These are phyloP conservation scores for Metellina segmentata DNA, from an alignment of 2,888 invertebrate genomes.

Conservation along the genomic window DNA sequence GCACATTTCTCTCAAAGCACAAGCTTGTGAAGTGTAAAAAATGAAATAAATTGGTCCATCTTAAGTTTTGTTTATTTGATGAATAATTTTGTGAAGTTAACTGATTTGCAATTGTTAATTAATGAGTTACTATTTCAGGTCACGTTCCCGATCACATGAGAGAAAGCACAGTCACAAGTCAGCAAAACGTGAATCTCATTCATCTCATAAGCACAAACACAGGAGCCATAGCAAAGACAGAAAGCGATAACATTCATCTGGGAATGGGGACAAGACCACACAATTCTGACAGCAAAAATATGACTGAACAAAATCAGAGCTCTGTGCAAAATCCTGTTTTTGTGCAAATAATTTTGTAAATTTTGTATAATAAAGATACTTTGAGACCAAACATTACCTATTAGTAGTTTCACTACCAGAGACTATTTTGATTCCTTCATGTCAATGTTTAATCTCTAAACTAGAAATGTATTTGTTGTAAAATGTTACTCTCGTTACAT, in stretches of 20 bases:
- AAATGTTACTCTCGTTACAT: too few relatives aligned
- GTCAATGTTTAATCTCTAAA: too few relatives aligned
- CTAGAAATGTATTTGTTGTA: too few relatives aligned
- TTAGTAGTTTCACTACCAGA: too few relatives aligned
- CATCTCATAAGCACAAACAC: conserved; percentile 35
- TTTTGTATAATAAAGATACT: conserved; percentile 47
- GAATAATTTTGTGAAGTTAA: too few relatives aligned
- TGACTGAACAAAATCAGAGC: background rate
- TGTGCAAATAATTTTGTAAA: conserved; percentile 22
- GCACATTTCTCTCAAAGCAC: too few relatives aligned
- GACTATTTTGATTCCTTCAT: too few relatives aligned
- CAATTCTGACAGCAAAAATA: background rate
- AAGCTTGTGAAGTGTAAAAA: too few relatives aligned
- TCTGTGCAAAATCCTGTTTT: conserved; percentile 4
- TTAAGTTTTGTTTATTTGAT: too few relatives aligned
- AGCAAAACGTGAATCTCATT: conserved; percentile 34
- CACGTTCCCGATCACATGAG: conserved; percentile 32
- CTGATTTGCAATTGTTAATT: background rate
- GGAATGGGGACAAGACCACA: background rate
- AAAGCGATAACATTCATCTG: background rate
- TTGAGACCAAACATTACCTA: background rate
- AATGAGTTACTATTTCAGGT: conserved; percentile 11
- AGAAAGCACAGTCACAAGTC: conserved; percentile 42
- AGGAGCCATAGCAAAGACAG: conserved; percentile 10
- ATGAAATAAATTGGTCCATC: too few relatives aligned